These are phyloP conservation scores for Mylabris phalerata DNA, from an alignment of 1,140 invertebrate species.

Conservation along the genomic window DNA sequence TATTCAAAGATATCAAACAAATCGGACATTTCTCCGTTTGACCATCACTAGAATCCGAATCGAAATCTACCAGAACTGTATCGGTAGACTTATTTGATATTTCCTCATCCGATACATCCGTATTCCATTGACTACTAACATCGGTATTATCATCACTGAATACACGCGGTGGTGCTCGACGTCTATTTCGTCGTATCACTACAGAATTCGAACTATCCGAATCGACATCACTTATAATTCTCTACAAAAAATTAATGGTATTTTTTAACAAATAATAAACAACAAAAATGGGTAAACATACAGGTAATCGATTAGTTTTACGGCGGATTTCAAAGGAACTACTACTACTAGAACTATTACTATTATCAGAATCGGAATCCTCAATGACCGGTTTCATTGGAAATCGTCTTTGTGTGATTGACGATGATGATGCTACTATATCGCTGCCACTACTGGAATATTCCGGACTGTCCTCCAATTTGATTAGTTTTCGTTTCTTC, in stretches of 20 bases:
- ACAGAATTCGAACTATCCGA: conserved; percentile 21
- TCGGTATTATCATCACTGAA: conserved; percentile 9
- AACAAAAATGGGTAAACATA: conserved; percentile 20
- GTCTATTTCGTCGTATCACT: conserved; percentile 4
- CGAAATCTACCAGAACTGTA: conserved; percentile 5
- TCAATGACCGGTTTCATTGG: neutral
- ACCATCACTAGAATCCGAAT: conserved; percentile 58
- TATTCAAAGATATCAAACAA: conserved; percentile 62
- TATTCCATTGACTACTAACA: conserved; percentile 20
- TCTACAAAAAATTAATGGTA: conserved; percentile 20
- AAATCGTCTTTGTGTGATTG: neutral
- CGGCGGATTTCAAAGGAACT: conserved; percentile 20
- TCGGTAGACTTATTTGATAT: neutral
- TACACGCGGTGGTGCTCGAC: neutral
- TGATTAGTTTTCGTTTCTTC: conserved; percentile 22
- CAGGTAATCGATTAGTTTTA: conserved; percentile 27
- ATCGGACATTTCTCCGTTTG: conserved; percentile 78
- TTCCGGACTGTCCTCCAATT: conserved; percentile 15
- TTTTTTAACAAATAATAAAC: neutral
- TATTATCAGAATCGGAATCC: conserved; percentile 25
- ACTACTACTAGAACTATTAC: conserved; percentile 21
- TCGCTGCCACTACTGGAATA: conserved; percentile 14
- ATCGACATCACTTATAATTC: conserved; percentile 23
- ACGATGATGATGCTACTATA: conserved; percentile 31
- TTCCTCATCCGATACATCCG: conserved; percentile 22